Evolutionary conservation across 2,797 vertebrate species (phyloP).

Genomic region (Phrynocephalus vlangalii): DNA sequence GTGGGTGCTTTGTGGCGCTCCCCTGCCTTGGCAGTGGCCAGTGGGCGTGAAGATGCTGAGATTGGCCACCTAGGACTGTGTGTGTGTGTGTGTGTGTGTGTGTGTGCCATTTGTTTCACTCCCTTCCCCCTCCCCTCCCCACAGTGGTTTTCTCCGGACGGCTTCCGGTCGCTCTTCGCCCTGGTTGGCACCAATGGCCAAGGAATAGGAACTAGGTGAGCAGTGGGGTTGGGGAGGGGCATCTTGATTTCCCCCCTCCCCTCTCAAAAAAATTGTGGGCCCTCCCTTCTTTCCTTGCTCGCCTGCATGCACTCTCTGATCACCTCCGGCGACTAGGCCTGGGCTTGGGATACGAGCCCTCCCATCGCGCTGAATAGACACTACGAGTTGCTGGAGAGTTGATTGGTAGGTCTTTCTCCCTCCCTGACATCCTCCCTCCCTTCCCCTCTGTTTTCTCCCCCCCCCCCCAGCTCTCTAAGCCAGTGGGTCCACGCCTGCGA

Average conservation of each 20-base stretch:
- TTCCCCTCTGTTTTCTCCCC: background rate
- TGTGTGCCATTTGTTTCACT: background rate
- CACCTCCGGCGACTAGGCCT: background rate
- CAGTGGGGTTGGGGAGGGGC: background rate
- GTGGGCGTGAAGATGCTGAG: too few relatives aligned
- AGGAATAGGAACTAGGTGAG: conserved; percentile 97
- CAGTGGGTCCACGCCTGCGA: conserved; percentile 98
- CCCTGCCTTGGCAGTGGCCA: too few relatives aligned
- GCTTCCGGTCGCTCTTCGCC: conserved; percentile 94
- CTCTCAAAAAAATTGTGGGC: background rate
- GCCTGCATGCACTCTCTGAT: background rate
- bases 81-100: too few relatives aligned
- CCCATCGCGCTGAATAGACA: background rate
- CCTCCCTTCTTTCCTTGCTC: background rate
- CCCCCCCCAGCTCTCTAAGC: conserved; percentile 87
- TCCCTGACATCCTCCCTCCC: background rate
- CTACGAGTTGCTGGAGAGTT: background rate
- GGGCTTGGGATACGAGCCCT: too few relatives aligned
- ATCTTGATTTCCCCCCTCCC: background rate
- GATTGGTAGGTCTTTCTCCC: background rate
- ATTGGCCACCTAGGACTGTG: too few relatives aligned
- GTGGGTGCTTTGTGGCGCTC: too few relatives aligned
- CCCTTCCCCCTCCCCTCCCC: background rate
- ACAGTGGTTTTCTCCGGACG: conserved; percentile 96
- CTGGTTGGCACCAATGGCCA: conserved; percentile 97